phyloP scores from a whole-genome alignment of 35 echinoderm and acorn worm genomes.

The Lytechinus variegatus region DNA sequence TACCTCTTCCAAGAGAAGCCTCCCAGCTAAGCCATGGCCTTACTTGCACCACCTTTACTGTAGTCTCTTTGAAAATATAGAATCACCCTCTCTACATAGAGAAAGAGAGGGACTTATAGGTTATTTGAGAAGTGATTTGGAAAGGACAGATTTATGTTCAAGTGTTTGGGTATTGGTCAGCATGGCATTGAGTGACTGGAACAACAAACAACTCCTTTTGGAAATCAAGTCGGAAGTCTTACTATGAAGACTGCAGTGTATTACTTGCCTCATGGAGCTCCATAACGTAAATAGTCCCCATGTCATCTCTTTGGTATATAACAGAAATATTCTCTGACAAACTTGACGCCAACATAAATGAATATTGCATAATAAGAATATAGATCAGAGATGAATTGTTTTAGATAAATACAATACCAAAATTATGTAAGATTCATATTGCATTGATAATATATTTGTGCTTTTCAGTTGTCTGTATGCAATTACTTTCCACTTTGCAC shows the following conservation, averaged over 20 bases:
- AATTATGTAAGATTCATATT: neutral
- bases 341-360: neutral
- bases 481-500: neutral
- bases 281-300: neutral
- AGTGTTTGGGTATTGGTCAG: neutral
- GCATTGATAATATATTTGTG: neutral
- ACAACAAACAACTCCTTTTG: neutral
- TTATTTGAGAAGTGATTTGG: neutral
- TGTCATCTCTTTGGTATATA: neutral
- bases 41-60: neutral
- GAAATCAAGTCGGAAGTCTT: neutral
- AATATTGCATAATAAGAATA: neutral
- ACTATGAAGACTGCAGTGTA: neutral
- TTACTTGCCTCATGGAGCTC: neutral
- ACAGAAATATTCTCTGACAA: neutral
- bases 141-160: neutral
- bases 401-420: neutral
- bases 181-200: neutral
- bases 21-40: slow-evolving; percentile 82
- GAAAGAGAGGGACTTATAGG: neutral
- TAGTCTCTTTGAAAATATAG: neutral
- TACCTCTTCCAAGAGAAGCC: slow-evolving; percentile 99
- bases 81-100: neutral
- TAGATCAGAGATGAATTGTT: neutral
- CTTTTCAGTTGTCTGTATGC: neutral